Evolutionary conservation across 2,888 invertebrate species (phyloP), one percentile per base, ranked within the genome.

Genomic region (Meteorus colon): DNA sequence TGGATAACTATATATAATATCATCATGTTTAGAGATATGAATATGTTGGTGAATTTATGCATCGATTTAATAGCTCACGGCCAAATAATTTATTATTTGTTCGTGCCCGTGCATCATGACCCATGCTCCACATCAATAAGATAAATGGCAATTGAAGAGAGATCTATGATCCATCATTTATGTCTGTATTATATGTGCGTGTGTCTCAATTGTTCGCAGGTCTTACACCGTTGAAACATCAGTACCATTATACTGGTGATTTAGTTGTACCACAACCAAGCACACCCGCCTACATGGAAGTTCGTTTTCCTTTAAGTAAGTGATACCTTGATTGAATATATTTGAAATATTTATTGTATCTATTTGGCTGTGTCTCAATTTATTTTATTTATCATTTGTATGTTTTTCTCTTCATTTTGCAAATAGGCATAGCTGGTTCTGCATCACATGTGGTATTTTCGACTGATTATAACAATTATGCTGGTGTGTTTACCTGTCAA

Each of bases 231-330:
- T 90, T 95, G 37, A 94, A 95, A 84, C 95, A 96, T 86, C 94
- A 94, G 79, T 96, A 96, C 89, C 94, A 93, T 90, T 96, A 96
- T 88, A 94, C 93, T 12, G 96, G 96, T 4, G 90, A 92, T 66
- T 89, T 96, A 70, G 92, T 91, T 27, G 92, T 94, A 0, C 93
- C 93, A 5, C 93, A 94, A 80, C 90, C 91, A 1, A 91, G 92
- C 1, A 91, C 93, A 3, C 94, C 94, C 0, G 95, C 92, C 0
- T 92, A 92, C 80, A 95, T 96, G 95, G 91, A 90, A 82, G 95
- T 95, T 48, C 92, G 92, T 81, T 96, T 96, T 87, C 96, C 96
- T 24, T 90, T 96, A 24, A 96, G 96, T 96, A 91, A 94, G 95
- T 92, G 41, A 48, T 67, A 16, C 31, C 45, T 62, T 24, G 1